Percentiles rank a stretch among this genome's conserved stretches.
phyloP scores from a whole-genome alignment of 2,888 invertebrate species.

The Drosophila ochracea region DNA sequence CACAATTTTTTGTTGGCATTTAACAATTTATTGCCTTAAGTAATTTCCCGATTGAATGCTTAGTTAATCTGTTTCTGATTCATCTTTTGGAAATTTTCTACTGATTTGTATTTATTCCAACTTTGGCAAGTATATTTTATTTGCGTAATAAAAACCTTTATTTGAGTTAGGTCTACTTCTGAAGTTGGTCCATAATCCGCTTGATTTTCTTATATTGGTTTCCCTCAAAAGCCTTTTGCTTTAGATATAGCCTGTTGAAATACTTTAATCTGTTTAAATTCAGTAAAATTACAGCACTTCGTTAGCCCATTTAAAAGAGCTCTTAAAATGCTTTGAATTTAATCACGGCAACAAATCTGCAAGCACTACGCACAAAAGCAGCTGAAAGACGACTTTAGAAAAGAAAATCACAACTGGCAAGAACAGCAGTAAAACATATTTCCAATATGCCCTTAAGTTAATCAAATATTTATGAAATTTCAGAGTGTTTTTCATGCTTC shows the following conservation, averaged over 20 bases:
- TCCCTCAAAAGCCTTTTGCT: slow-evolving; percentile 1
- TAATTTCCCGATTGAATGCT: neutral
- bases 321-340: slow-evolving; percentile 50
- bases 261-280: slow-evolving; percentile 15
- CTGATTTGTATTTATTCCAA: neutral
- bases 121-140: neutral
- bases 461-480: slow-evolving; percentile 73
- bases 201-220: neutral
- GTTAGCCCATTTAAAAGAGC: slow-evolving; percentile 19
- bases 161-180: neutral
- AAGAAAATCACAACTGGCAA: slow-evolving; percentile 2
- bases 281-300: slow-evolving; percentile 28
- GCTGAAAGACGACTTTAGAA: slow-evolving; percentile 2
- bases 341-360: slow-evolving; percentile 13
- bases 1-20: neutral
- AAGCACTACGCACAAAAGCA: neutral
- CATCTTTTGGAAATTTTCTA: neutral
- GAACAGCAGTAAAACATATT: slow-evolving; percentile 3
- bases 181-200: neutral
- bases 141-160: neutral
- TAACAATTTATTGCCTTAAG: neutral
- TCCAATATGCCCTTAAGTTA: slow-evolving; percentile 56
- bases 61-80: neutral
- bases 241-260: slow-evolving; percentile 14
- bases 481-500: slow-evolving; percentile 24